Base-by-base conservation (phyloP, 2,113 vertebrate genomes). In the Pheucticus melanocephalus region DNA sequence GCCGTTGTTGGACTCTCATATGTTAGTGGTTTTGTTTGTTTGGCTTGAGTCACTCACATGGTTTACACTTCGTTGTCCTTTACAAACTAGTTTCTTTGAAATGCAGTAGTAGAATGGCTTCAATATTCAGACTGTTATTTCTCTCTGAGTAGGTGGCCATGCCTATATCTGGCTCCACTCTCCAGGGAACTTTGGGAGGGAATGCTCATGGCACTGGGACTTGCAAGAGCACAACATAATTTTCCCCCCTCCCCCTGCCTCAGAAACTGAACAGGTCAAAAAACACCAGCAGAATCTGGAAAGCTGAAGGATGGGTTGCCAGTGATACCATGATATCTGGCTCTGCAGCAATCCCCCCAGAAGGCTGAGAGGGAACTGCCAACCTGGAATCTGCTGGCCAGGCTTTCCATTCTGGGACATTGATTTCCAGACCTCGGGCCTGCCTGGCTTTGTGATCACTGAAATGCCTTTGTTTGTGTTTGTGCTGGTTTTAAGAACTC, bases 381-480 rank as follows among this genome's bases (percentile, higher is more conserved):
- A 5, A 5, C 33, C 68, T 3, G 0, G 40, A 39, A 21, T 27
- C 57, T 71, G 20, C 39, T 42, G 51, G 30, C 8, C 33, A 27
- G 21, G 19, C 13, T 84, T 6, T 21, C 17, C 0, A 0, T 44
- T 47, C 30, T 24, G 21, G 24, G 27, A 48, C 0, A 0, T 5
- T 18, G 33, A 60, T 60, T 92, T 88, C 35, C 27, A 72, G 59
- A 77, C 5, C 33, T 42, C 0, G 0, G 39, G 59, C 5, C 4
- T 66, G 3, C 17, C 56, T 88, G 45, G n/a, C 20, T 70, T 71
- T 82, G 23, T 47, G 48, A 31, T 64, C 48, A 33, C 19, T 50
- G 33, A 64, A 83, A 64, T 53, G 10, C 4, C 47, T 39, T 9
- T 23, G 10, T 45, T 47, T 39, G 11, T 25, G 10, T 45, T 51